Evolutionary conservation across 2,888 invertebrate species (phyloP), one percentile per base, ranked within the genome.

Genomic region (Dione vanillae): DNA sequence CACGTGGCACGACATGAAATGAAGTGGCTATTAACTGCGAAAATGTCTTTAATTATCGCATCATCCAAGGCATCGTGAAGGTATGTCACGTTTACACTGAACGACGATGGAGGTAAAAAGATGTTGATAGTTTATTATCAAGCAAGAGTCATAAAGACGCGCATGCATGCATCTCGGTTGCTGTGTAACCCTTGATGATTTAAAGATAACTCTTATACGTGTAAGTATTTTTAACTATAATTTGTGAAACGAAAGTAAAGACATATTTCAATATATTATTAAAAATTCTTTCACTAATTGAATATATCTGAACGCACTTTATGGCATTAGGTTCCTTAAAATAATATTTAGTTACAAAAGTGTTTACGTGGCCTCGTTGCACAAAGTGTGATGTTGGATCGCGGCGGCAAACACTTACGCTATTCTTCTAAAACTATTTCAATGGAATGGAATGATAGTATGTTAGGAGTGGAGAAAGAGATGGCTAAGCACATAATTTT

Each of bases 41-140:
- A 75, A 71, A 76, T 74, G 72, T 74, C 72, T 72, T 76, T 78
- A 77, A 78, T 76, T 72, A 74, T 69, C 69, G 71, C 68, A 68
- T 73, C 47, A 68, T 70, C 65, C 67, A 73, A 61, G 65, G 59
- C 69, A 67, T 65, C 70, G 66, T 64, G 71, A 66, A 66, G 65
- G 75, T 67, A 69, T 65, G 66, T 74, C 73, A 71, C 73, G 69
- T 77, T 71, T 76, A 65, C 70, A 62, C 67, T 72, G 64, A 70
- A 62, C 70, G 67, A 68, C 70, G 62, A 12, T 41, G 27, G 66
- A 69, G 74, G 76, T 72, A 76, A 80, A 82, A 81, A 83, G 81
- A 83, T 76, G 77, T 81, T 75, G 78, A 76, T 78, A 81, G 81
- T 87, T 85, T 86, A 88, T 87, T 83, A 83, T 84, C 78, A 81